Evolutionary conservation across 2,888 invertebrate genomes (phyloP).

Genomic region (Amphiduros pacificus): DNA sequence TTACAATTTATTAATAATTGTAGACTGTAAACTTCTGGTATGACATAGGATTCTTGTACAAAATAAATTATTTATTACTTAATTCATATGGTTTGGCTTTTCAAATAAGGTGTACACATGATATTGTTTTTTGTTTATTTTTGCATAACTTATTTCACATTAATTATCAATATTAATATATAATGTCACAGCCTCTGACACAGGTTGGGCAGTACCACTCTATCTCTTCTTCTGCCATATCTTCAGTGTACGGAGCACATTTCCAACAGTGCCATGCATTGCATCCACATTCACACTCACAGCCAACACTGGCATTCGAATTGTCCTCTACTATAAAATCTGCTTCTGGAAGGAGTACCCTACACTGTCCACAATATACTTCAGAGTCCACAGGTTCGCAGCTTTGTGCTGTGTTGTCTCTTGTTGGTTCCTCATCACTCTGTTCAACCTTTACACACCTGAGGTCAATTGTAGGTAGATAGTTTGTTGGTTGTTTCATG

Average conservation of each 20-base stretch:
- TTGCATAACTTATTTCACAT: no score
- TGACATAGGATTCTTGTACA: no score
- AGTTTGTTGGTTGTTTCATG: neutral
- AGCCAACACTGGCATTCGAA: neutral
- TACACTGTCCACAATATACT: neutral
- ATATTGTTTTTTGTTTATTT: no score
- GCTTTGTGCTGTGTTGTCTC: neutral
- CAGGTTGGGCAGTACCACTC: neutral
- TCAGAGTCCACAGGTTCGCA: neutral
- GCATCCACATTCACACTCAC: constrained; percentile 11
- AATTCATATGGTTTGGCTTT: no score
- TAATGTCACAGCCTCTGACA: neutral
- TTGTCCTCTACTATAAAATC: neutral
- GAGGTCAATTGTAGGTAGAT: neutral
- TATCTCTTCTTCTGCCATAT: neutral
- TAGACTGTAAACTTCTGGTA: no score
- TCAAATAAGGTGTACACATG: no score
- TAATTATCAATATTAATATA: neutral
- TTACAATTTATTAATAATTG: no score
- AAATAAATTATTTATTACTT: no score
- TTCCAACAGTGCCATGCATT: constrained; percentile 11
- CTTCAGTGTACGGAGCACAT: neutral
- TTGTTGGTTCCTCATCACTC: neutral
- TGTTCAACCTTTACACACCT: neutral
- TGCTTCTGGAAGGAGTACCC: neutral